A percentile compares a stretch with the other conserved stretches of the same genome.
Evolutionary conservation across 2,888 invertebrate genomes (phyloP).

Genomic region (Dynastes maya): DNA sequence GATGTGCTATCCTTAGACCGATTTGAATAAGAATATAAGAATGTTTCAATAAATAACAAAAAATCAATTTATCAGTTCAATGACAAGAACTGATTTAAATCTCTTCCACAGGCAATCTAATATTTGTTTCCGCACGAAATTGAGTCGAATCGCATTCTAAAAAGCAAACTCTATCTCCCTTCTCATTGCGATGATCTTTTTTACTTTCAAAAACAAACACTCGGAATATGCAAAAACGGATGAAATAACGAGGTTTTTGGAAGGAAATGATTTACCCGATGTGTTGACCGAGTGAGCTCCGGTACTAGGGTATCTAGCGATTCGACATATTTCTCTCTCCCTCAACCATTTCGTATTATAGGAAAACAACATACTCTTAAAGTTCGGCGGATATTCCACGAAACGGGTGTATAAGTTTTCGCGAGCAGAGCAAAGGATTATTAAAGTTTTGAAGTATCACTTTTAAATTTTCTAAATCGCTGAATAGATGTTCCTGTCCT

Average conservation of each 20-base stretch:
- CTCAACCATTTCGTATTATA: not conserved
- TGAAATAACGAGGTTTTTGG: slow-evolving; percentile 28
- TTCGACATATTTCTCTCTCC: not conserved
- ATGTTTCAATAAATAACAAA: not conserved
- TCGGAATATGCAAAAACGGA: slow-evolving; percentile 31
- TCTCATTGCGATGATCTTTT: slow-evolving; percentile 25
- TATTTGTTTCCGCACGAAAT: slow-evolving; percentile 17
- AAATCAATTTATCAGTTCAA: slow-evolving; percentile 12
- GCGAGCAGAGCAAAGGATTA: slow-evolving; percentile 10
- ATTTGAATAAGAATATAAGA: too few relatives aligned
- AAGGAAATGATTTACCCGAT: slow-evolving; percentile 26
- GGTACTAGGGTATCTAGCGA: not conserved
- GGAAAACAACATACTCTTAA: slow-evolving; percentile 31
- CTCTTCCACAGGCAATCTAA: slow-evolving; percentile 5
- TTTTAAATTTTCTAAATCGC: slow-evolving; percentile 35
- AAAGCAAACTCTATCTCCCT: not conserved
- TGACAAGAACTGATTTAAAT: slow-evolving; percentile 28
- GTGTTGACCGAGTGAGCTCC: slow-evolving; percentile 22
- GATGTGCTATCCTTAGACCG: too few relatives aligned
- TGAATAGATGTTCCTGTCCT: slow-evolving; percentile 17
- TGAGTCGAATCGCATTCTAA: slow-evolving; percentile 14
- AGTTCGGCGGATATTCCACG: slow-evolving; percentile 15
- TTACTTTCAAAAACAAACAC: slow-evolving; percentile 33
- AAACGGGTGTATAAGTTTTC: slow-evolving; percentile 18
- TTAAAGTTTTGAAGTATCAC: slow-evolving; percentile 36